These are phyloP conservation scores for Penaeus chinensis DNA, from an alignment of 1,140 invertebrate genomes.

Conservation along the genomic window DNA sequence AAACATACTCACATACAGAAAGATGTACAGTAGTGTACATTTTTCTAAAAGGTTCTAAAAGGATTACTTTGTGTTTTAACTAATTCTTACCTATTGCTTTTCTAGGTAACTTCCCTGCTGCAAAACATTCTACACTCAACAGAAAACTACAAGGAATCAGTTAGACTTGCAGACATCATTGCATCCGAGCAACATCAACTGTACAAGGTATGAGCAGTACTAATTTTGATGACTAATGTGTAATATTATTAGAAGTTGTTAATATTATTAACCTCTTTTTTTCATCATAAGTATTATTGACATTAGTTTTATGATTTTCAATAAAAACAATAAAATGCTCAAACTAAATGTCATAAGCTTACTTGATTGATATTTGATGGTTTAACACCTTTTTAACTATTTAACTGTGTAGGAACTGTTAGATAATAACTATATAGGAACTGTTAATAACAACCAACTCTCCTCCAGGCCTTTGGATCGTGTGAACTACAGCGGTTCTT, in stretches of 20 bases:
- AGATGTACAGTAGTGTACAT: too few species aligned
- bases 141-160: constrained; percentile 80
- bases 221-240: neutral
- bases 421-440: neutral
- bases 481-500: constrained; percentile 81
- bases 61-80: neutral
- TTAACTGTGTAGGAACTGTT: neutral
- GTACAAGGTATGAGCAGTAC: constrained; percentile 74
- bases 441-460: neutral
- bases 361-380: too few species aligned
- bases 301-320: too few species aligned
- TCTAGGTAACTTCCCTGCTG: constrained; percentile 79
- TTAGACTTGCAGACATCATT: constrained; percentile 83
- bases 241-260: neutral
- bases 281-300: too few species aligned
- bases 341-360: too few species aligned
- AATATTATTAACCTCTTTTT: constrained; percentile 17
- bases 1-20: too few species aligned
- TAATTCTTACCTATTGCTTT: constrained; percentile 64
- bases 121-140: constrained; percentile 83
- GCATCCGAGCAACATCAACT: constrained; percentile 82
- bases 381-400: neutral
- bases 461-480: constrained; percentile 78
- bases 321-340: too few species aligned
- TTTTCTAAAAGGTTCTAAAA: neutral